These are phyloP conservation scores for Drosophila monieri DNA, from an alignment of 2,888 invertebrate species.

Conservation along the genomic window DNA sequence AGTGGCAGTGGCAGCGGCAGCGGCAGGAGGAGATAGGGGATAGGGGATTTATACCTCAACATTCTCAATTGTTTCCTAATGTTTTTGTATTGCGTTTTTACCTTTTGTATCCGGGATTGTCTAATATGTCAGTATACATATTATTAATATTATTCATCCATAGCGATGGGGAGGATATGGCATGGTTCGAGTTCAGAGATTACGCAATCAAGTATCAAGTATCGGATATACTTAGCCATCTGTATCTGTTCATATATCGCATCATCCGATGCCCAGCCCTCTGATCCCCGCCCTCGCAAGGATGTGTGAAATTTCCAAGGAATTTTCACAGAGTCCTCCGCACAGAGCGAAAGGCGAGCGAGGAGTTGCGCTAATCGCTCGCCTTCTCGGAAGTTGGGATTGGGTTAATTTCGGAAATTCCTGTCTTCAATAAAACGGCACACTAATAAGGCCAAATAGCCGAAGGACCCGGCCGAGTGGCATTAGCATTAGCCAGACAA, in stretches of 20 bases:
- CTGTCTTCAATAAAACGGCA: constrained; percentile 57
- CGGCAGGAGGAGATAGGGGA: constrained; percentile 12
- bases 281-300: constrained; percentile 49
- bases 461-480: constrained; percentile 41
- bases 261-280: constrained; percentile 28
- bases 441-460: constrained; percentile 73
- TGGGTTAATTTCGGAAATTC: constrained; percentile 68
- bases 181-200: constrained; percentile 64
- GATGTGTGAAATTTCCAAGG: constrained; percentile 76
- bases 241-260: constrained; percentile 51
- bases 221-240: constrained; percentile 45
- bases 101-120: constrained; percentile 61
- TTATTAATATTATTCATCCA: constrained; percentile 19
- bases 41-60: constrained; percentile 71
- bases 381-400: constrained; percentile 64
- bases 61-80: constrained; percentile 75
- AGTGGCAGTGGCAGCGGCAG: background rate
- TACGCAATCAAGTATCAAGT: constrained; percentile 59
- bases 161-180: constrained; percentile 16
- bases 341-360: background rate
- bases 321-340: constrained; percentile 61
- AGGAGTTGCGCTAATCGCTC: constrained; percentile 46
- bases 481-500: constrained; percentile 74
- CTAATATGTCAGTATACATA: constrained; percentile 57
- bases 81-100: constrained; percentile 72